phyloP scores from a whole-genome alignment of 2,113 vertebrate species.

The Myiagra hebetior region DNA sequence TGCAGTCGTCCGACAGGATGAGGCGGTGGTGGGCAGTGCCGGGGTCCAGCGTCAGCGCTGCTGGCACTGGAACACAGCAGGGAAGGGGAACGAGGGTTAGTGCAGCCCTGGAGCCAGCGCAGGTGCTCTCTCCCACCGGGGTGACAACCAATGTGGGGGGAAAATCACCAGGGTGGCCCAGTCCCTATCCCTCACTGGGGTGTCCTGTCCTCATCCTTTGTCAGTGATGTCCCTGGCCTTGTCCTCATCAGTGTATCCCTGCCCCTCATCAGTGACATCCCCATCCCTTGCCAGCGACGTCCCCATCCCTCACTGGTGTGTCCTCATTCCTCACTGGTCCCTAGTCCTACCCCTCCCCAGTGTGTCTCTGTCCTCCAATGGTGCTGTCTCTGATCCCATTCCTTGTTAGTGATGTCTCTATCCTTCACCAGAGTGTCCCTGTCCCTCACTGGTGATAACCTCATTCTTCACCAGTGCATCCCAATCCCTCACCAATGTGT shows the following conservation, averaged over 20 bases:
- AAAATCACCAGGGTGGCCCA: neutral
- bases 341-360: neutral
- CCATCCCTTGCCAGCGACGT: neutral
- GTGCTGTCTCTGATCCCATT: neutral
- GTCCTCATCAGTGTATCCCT: neutral
- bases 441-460: neutral
- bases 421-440: neutral
- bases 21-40: conserved; percentile 95
- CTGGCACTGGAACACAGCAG: conserved; percentile 78
- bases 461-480: neutral
- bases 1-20: conserved; percentile 96
- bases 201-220: neutral
- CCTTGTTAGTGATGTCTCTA: neutral
- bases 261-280: neutral
- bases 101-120: fast-evolving
- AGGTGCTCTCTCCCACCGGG: fast-evolving
- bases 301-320: neutral
- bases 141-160: fast-evolving
- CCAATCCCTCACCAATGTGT: neutral
- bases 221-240: neutral
- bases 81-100: neutral
- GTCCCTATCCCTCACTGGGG: neutral
- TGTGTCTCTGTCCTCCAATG: neutral
- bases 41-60: conserved; percentile 89
- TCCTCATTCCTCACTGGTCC: neutral